Base-by-base conservation (phyloP, 2,888 invertebrate species). In the Tenthredo notha region DNA sequence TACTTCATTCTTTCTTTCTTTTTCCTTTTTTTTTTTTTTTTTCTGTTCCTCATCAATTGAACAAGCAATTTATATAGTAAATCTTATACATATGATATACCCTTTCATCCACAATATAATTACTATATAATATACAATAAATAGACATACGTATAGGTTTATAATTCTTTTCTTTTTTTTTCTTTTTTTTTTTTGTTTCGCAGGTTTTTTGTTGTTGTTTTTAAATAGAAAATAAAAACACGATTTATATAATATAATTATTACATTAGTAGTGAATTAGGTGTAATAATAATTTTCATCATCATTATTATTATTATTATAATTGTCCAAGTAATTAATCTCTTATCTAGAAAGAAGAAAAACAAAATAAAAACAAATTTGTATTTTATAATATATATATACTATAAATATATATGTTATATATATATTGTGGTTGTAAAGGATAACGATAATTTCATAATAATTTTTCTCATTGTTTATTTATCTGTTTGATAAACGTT, bases 371-470 rank as follows among this genome's bases (percentile, higher is more conserved):
- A 70, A 25, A 70, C 21, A 77, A 33, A 15, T 75, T 21, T 75
- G 47, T 75, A 74, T 43, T 37, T 37, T 74, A 74, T 74, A 74
- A 40, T 74, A 95, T 95, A 95, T 95, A 33, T 33, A n/a, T n/a
- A n/a, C n/a, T n/a, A n/a, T n/a, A 33, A 3, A 33, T 33, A 33
- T 33, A 33, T 33, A 33, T 33, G 4, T 33, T 33, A 33, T 33
- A 40, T 47, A 95, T 95, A 95, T 95, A 96, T 95, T 96, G 95
- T 96, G 96, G 96, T 95, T 96, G 95, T 95, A 95, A 95, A 95
- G 95, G 87, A 87, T 86, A 86, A 43, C 43, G 47, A 25, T 61
- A 61, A 21, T 54, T n/a, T 61, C 21, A 12, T 61, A 61, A 9
- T 61, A 25, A 54, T 54, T 18, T n/a, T 72, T n/a, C 33, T 37